These are phyloP conservation scores for Sericinus montela DNA, from an alignment of 2,888 invertebrate genomes.

Conservation along the genomic window DNA sequence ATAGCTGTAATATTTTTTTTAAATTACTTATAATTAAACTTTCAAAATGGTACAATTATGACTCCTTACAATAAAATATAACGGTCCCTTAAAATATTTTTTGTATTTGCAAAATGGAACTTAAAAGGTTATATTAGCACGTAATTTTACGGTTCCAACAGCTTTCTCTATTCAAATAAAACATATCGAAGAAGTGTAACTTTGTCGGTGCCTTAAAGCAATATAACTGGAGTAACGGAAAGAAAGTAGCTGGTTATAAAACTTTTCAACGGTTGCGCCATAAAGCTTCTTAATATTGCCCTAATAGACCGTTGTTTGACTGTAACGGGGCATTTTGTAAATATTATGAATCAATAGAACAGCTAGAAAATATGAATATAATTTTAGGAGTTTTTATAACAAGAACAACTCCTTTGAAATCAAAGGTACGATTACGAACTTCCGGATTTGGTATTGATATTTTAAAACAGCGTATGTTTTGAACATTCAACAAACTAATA, in stretches of 20 bases:
- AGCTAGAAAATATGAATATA: too few relatives aligned
- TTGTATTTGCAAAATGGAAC: conserved; percentile 10
- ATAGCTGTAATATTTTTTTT: too few relatives aligned
- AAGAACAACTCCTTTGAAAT: not conserved
- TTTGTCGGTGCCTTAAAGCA: conserved; percentile 54
- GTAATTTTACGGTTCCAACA: conserved; percentile 1
- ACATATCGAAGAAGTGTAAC: conserved; percentile 36
- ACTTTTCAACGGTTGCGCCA: conserved; percentile 31
- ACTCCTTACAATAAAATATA: too few relatives aligned
- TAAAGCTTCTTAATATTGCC: conserved; percentile 28
- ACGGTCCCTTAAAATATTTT: not conserved
- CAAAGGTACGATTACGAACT: too few relatives aligned
- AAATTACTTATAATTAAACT: too few relatives aligned
- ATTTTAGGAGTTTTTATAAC: not conserved
- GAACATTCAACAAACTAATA: too few relatives aligned
- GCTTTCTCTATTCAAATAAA: conserved; percentile 15
- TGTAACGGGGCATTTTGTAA: conserved; percentile 22
- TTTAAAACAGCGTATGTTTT: too few relatives aligned
- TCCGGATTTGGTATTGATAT: too few relatives aligned
- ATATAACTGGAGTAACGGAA: conserved; percentile 49
- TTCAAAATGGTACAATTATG: too few relatives aligned
- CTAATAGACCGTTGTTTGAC: conserved; percentile 27
- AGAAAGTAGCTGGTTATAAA: conserved; percentile 39
- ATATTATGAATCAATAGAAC: conserved; percentile 1
- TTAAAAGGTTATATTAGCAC: conserved; percentile 2